Evolutionary conservation across 2,888 invertebrate species (phyloP), one percentile per base, ranked within the genome.

Genomic region (Brenthis hecate): DNA sequence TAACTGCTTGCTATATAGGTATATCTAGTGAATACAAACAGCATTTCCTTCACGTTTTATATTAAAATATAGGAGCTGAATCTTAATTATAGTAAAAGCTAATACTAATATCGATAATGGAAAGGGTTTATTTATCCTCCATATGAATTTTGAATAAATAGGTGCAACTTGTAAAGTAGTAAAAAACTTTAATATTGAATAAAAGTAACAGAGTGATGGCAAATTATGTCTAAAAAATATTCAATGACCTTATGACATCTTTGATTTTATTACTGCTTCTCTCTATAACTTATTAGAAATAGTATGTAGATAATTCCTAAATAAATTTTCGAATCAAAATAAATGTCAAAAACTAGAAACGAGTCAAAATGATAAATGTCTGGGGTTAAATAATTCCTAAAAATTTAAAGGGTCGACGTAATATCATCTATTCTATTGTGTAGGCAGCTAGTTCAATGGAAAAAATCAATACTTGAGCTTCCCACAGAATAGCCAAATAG

Each of bases 391-490:
- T 36, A 16, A 55, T 16, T n/a, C 47, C 13, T 48, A 56, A 67
- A 51, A 61, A 55, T 56, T 51, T 43, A 56, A 32, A 56, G 43
- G 56, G 61, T 67, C 56, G 56, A 62, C 50, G 66, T 67, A 62
- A 62, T 65, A 79, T 80, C 72, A 72, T 72, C 79, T 80, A 79
- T 77, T 79, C 80, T 81, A 83, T 85, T 87, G 86, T 85, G 81
- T 85, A 79, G 81, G 78, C 75, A 80, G 77, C 80, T 80, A 83
- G 81, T 77, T 77, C 69, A 73, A 73, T 73, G 75, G 63, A 78
- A 87, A 90, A 91, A 92, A 92, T 92, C 91, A 91, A 92, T 92
- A 92, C 85, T 85, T 74, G 19, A 73, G 62, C 71, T 69, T 53
- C 48, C 68, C 57, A 71, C 56, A 70, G 71, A 71, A 65, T 72